These are phyloP conservation scores for Drosophila pegasa DNA, from an alignment of 2,888 invertebrate species.

Conservation along the genomic window DNA sequence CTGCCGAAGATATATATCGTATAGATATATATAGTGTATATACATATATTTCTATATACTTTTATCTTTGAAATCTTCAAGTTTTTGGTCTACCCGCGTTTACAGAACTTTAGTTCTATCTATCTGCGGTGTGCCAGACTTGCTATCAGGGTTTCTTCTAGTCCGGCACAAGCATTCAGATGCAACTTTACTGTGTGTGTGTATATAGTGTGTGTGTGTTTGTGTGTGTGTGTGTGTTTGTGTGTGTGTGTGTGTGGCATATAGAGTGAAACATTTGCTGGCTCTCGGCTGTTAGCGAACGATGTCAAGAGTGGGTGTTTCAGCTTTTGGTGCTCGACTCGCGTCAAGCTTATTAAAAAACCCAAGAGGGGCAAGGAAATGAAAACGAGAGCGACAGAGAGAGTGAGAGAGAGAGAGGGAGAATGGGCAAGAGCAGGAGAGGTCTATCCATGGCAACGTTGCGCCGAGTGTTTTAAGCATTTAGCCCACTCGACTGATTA, in stretches of 20 bases:
- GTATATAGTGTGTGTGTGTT: constrained; percentile 12
- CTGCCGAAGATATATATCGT: neutral
- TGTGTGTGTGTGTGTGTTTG: constrained; percentile 2
- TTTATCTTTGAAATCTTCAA: neutral
- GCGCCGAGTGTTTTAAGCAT: constrained; percentile 49
- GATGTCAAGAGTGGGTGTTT: constrained; percentile 60
- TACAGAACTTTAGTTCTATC: neutral
- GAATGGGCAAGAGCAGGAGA: neutral
- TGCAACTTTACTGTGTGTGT: neutral
- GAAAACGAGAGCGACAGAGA: neutral
- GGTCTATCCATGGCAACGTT: constrained; percentile 19
- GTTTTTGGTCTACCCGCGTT: neutral
- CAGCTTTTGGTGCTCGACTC: constrained; percentile 36
- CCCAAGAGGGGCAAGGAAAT: neutral
- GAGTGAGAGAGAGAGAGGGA: neutral
- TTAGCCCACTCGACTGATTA: constrained; percentile 59
- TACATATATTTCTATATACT: neutral
- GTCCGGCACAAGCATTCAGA: neutral
- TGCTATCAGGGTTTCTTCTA: neutral
- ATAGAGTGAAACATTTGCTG: constrained; percentile 35
- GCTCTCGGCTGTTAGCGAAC: constrained; percentile 45
- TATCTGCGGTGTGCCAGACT: neutral
- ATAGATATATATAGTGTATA: no score
- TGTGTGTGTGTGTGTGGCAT: constrained; percentile 14
- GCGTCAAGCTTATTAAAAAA: constrained; percentile 66